These are phyloP conservation scores for Phataginus tetradactyla DNA, from an alignment of 2,797 vertebrate genomes.

Conservation along the genomic window DNA sequence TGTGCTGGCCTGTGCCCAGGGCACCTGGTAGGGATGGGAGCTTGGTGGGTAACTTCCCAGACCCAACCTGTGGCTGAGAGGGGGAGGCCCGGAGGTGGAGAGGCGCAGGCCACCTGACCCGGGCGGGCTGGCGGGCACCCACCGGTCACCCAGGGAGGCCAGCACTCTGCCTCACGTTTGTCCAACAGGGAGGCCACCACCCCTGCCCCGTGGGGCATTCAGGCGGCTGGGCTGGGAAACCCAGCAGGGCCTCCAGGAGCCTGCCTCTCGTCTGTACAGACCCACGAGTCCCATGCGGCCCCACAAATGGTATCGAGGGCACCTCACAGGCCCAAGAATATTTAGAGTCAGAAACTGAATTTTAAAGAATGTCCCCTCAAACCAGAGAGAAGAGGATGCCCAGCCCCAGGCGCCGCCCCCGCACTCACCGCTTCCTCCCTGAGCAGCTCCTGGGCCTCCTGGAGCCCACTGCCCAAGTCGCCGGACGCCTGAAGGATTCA, in stretches of 20 bases:
- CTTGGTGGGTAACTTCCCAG: neutral
- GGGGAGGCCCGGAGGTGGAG: neutral
- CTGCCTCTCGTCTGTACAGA: neutral
- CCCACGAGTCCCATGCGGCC: rapidly evolving
- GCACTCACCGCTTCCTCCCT: constrained; percentile 76
- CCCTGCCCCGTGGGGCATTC: no score
- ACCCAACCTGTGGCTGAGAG: neutral
- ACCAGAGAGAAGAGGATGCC: neutral
- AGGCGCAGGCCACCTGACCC: neutral
- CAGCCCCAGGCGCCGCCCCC: neutral
- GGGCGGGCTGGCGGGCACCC: no score
- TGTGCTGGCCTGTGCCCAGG: neutral
- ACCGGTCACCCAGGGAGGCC: no score
- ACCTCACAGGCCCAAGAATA: no score
- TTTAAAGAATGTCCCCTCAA: rapidly evolving
- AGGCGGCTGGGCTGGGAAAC: no score
- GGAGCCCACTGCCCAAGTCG: constrained; percentile 85
- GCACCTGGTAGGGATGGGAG: neutral
- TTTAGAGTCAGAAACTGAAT: neutral
- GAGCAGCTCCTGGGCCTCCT: neutral
- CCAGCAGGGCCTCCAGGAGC: neutral
- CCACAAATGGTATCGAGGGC: rapidly evolving
- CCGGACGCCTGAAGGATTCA: constrained; percentile 76
- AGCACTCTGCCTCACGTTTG: no score
- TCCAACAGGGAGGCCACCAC: no score